Evolutionary conservation across 2,113 vertebrate species (phyloP).

Genomic region (Forbesichthys agassizii): DNA sequence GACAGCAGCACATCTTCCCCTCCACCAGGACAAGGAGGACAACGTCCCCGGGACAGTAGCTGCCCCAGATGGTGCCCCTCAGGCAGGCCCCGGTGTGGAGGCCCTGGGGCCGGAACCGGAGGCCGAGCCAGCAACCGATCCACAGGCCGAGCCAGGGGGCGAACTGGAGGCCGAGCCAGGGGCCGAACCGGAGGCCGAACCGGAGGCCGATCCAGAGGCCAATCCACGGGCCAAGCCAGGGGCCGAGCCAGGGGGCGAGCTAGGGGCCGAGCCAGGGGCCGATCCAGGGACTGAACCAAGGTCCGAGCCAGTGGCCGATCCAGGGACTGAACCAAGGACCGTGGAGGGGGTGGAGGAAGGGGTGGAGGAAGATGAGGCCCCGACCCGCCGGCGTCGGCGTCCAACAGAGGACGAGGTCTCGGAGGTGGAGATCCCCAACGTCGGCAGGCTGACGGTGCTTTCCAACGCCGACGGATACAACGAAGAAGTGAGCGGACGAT

Average conservation of each 20-base stretch:
- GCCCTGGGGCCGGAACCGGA: background rate
- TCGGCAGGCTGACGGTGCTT: constrained; percentile 92
- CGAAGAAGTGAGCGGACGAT: constrained; percentile 84
- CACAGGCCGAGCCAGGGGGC: too few species aligned
- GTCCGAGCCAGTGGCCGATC: constrained; percentile 15
- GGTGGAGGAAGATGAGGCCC: constrained; percentile 61
- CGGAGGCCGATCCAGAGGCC: constrained; percentile 1
- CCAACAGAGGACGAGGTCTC: constrained; percentile 82
- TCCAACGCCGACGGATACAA: constrained; percentile 94
- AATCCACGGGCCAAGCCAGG: background rate
- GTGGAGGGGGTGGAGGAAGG: constrained; percentile 2
- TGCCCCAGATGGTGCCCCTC: background rate
- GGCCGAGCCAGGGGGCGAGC: constrained; percentile 5
- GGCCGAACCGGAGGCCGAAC: constrained; percentile 16
- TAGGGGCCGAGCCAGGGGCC: constrained; percentile 6
- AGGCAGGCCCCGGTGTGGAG: background rate
- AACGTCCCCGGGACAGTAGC: background rate
- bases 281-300: background rate
- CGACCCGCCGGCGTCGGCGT: constrained; percentile 56
- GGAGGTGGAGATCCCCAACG: constrained; percentile 95
- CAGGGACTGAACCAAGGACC: constrained; percentile 11
- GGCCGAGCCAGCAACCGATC: too few species aligned
- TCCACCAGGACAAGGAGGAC: background rate
- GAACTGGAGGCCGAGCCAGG: too few species aligned
- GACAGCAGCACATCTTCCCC: constrained; percentile 16